Percentiles rank a stretch among this genome's conserved stretches.
Evolutionary conservation across 1,140 invertebrate genomes (phyloP).

Genomic region (Ooceraea biroi): DNA sequence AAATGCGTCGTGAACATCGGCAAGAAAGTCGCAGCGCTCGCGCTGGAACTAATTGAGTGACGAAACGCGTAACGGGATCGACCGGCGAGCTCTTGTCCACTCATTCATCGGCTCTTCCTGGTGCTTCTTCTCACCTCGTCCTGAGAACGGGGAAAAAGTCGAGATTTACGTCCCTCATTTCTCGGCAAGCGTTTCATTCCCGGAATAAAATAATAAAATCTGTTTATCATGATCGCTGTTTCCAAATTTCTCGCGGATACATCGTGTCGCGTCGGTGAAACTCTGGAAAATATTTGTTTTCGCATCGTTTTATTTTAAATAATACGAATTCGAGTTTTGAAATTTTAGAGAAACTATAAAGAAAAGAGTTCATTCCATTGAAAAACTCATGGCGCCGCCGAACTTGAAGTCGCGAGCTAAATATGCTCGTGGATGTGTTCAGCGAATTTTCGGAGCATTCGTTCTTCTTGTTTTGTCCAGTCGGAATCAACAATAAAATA

Average conservation of each 20-base stretch:
- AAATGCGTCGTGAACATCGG: slow-evolving; percentile 39
- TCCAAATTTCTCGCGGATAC: background rate
- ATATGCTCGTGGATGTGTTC: too few relatives aligned
- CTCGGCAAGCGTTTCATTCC: background rate
- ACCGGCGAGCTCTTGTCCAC: slow-evolving; percentile 1
- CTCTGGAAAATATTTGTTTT: slow-evolving; percentile 19
- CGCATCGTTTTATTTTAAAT: background rate
- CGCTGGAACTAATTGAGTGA: slow-evolving; percentile 38
- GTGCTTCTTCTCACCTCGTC: background rate
- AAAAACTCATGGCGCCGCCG: background rate
- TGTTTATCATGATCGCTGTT: too few relatives aligned
- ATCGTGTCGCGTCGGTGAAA: background rate
- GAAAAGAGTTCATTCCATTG: slow-evolving; percentile 1
- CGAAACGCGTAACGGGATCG: slow-evolving; percentile 37
- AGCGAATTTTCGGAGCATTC: too few relatives aligned
- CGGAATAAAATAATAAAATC: background rate
- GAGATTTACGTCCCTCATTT: background rate
- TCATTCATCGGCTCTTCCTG: slow-evolving; percentile 13
- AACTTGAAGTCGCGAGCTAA: background rate
- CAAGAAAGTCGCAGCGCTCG: slow-evolving; percentile 33
- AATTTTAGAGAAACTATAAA: background rate
- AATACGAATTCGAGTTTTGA: too few relatives aligned
- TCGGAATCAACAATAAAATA: too few relatives aligned
- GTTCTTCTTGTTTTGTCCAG: too few relatives aligned
- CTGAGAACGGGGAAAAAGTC: slow-evolving; percentile 7